Evolutionary conservation across 2,888 invertebrate genomes (phyloP).

Genomic region (Coleophora flavipennella): DNA sequence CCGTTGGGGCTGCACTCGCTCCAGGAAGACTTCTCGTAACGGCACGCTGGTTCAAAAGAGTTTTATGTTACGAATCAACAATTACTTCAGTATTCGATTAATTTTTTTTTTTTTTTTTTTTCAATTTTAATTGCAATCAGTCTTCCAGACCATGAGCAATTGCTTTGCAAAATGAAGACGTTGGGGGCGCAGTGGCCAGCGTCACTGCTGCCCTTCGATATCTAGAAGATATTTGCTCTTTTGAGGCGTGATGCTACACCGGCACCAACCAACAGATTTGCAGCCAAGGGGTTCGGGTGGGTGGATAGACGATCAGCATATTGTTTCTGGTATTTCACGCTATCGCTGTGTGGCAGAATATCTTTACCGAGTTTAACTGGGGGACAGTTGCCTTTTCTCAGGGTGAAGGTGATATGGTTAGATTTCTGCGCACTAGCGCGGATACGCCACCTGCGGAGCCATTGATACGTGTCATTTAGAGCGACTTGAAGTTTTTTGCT

Average conservation of each 20-base stretch:
- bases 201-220: no score
- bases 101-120: no score
- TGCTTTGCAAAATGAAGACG: no score
- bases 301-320: neutral
- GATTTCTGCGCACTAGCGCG: slow-evolving; percentile 6
- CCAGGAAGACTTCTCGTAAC: slow-evolving; percentile 92
- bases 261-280: neutral
- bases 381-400: slow-evolving; percentile 5
- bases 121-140: no score
- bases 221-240: neutral
- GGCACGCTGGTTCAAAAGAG: slow-evolving; percentile 76
- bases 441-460: slow-evolving; percentile 11
- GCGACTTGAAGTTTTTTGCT: slow-evolving; percentile 3
- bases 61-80: no score
- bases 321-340: neutral
- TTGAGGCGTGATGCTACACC: neutral
- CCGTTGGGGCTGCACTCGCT: slow-evolving; percentile 85
- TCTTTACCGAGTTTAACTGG: slow-evolving; percentile 3
- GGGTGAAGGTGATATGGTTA: slow-evolving; percentile 7
- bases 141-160: no score
- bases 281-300: neutral
- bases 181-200: no score
- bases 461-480: slow-evolving; percentile 2
- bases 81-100: no score
- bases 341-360: neutral